Evolutionary conservation across 2,113 vertebrate species (phyloP).

Genomic region (Thymallus thymallus): DNA sequence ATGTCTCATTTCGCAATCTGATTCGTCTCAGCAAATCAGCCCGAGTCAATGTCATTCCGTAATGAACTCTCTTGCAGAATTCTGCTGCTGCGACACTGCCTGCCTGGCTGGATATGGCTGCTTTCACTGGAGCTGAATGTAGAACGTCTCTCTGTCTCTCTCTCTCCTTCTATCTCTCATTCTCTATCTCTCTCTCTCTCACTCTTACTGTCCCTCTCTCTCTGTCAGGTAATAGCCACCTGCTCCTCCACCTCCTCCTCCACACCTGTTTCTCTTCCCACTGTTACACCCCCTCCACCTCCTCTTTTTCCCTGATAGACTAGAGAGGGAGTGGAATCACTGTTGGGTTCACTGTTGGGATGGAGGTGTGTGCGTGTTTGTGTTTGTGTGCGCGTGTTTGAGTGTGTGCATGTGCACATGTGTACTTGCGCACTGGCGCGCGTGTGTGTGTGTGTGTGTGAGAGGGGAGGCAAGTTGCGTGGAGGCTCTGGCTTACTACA

Average conservation of each 20-base stretch:
- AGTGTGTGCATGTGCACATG: conserved; percentile 18
- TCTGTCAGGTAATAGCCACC: conserved; percentile 24
- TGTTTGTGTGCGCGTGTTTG: neutral
- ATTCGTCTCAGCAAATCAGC: conserved; percentile 73
- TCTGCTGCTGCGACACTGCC: conserved; percentile 37
- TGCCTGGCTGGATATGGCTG: neutral
- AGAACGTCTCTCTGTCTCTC: neutral
- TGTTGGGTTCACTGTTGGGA: conserved; percentile 20
- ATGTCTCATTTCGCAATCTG: conserved; percentile 71
- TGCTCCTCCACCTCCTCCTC: neutral
- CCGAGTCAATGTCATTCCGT: conserved; percentile 67
- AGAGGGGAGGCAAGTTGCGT: conserved; percentile 17
- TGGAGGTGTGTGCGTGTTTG: conserved; percentile 38
- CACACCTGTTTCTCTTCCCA: conserved; percentile 33
- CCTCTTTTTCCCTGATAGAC: conserved; percentile 40
- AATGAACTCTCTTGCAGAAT: conserved; percentile 62
- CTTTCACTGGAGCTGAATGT: conserved; percentile 16
- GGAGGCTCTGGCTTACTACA: conserved; percentile 53
- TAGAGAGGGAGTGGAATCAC: neutral
- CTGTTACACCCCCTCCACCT: neutral
- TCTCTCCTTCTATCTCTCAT: neutral
- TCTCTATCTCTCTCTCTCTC: neutral
- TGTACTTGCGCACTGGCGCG: conserved; percentile 20
- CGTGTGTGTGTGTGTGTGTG: neutral
- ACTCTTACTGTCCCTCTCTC: conserved; percentile 1